These are phyloP conservation scores for Notamacropus eugenii DNA, from an alignment of 2,797 vertebrate genomes.

Conservation along the genomic window DNA sequence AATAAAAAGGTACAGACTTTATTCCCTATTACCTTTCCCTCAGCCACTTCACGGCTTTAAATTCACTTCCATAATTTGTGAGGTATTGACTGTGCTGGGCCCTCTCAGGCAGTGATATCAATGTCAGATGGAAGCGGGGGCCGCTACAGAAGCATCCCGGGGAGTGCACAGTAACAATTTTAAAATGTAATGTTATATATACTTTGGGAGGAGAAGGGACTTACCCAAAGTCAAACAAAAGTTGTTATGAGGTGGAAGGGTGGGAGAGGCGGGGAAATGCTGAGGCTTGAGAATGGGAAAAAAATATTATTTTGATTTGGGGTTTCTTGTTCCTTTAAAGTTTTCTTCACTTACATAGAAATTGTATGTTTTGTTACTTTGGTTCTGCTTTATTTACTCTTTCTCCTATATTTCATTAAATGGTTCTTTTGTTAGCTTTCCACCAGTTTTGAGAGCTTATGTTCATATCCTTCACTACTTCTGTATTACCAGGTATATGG, in stretches of 20 bases:
- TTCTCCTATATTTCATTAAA: neutral
- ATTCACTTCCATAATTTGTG: too few species aligned
- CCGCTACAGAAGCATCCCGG: neutral
- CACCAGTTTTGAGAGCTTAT: neutral
- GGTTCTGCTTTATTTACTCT: neutral
- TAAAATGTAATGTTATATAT: neutral
- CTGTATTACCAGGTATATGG: neutral
- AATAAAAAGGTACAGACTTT: neutral
- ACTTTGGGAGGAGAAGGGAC: neutral
- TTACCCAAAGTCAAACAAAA: too few species aligned
- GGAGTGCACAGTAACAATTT: neutral
- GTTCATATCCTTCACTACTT: neutral
- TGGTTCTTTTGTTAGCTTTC: neutral
- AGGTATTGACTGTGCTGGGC: neutral
- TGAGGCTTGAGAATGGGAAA: too few species aligned
- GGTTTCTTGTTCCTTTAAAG: neutral
- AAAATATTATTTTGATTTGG: neutral
- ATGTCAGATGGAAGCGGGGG: neutral
- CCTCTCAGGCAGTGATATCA: neutral
- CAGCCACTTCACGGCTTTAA: neutral
- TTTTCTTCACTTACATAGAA: neutral
- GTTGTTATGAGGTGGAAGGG: neutral
- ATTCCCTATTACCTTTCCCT: neutral
- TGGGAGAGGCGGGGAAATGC: too few species aligned
- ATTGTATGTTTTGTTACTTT: neutral